phyloP scores from a whole-genome alignment of 2,888 invertebrate species.

The Leuctra nigra region DNA sequence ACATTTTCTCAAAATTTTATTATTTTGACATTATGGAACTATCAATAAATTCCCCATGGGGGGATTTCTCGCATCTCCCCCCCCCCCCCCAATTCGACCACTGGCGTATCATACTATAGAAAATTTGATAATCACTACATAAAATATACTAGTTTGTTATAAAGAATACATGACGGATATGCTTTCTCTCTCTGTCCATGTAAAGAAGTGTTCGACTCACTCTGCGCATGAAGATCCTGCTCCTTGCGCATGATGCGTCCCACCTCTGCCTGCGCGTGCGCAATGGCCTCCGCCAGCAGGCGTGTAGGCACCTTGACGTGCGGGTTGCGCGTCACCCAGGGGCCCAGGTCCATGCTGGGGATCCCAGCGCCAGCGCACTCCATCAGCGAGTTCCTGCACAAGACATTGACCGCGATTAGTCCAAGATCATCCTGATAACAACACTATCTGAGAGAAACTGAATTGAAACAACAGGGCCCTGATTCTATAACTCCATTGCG shows the following conservation, averaged over 20 bases:
- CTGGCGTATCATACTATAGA: no score
- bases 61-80: no score
- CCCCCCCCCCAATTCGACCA: no score
- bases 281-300: conserved; percentile 39
- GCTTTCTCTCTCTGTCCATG: neutral
- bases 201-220: conserved; percentile 27
- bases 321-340: conserved; percentile 38
- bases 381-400: conserved; percentile 41
- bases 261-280: conserved; percentile 40
- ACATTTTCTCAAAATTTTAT: no score
- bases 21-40: no score
- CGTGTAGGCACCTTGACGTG: conserved; percentile 37
- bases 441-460: no score
- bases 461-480: no score
- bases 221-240: conserved; percentile 36
- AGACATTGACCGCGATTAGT: no score
- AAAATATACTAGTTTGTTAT: neutral
- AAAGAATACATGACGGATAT: neutral
- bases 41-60: no score
- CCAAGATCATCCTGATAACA: no score
- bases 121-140: no score
- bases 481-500: no score
- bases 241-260: conserved; percentile 37
- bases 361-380: conserved; percentile 38
- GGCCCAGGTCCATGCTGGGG: conserved; percentile 35